Evolutionary conservation across 2,113 vertebrate genomes (phyloP).

Genomic region (Speoplatyrhinus poulsoni): DNA sequence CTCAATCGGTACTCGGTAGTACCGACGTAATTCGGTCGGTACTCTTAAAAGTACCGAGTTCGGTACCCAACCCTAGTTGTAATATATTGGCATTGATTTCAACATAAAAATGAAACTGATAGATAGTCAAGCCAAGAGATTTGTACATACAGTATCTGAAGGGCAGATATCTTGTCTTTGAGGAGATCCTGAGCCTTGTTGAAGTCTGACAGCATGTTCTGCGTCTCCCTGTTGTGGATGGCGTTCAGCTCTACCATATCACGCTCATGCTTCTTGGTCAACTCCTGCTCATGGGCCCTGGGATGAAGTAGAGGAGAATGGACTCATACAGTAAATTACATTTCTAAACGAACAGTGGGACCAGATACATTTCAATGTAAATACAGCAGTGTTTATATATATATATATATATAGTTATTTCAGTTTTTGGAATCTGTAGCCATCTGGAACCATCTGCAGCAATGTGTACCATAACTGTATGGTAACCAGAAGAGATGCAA

Average conservation of each 20-base stretch:
- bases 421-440: too few species aligned
- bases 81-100: too few species aligned
- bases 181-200: conserved; percentile 98
- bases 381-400: too few species aligned
- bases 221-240: conserved; percentile 91
- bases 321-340: background rate
- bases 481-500: background rate
- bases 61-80: too few species aligned
- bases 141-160: conserved; percentile 94
- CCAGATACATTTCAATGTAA: too few species aligned
- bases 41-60: too few species aligned
- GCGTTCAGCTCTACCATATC: conserved; percentile 88
- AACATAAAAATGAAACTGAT: background rate
- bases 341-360: background rate
- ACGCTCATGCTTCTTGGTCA: conserved; percentile 93
- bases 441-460: too few species aligned
- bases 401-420: too few species aligned
- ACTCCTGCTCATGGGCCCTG: conserved; percentile 95
- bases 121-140: background rate
- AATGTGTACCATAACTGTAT: too few species aligned
- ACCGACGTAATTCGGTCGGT: too few species aligned
- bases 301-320: background rate
- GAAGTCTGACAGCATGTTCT: conserved; percentile 97
- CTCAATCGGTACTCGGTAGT: too few species aligned
- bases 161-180: conserved; percentile 98